Evolutionary conservation across 2,797 vertebrate species (phyloP).

Genomic region (Pipistrellus pipistrellus): DNA sequence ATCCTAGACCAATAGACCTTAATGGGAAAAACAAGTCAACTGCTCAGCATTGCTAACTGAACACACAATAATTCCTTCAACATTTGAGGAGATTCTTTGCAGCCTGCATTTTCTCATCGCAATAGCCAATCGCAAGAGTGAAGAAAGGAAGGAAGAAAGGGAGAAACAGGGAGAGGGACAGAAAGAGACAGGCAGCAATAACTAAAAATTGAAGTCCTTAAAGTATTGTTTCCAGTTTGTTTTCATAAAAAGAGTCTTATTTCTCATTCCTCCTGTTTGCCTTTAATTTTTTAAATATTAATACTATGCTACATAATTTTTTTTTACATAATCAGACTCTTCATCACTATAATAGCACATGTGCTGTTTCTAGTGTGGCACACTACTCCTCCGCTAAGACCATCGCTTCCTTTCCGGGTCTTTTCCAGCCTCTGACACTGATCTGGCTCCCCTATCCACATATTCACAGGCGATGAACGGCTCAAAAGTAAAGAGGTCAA

Average conservation of each 20-base stretch:
- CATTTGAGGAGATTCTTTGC: conserved; percentile 15
- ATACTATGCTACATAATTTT: neutral
- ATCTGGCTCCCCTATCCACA: neutral
- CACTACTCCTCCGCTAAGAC: neutral
- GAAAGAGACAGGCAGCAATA: neutral
- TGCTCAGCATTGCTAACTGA: neutral
- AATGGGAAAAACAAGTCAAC: conserved; percentile 53
- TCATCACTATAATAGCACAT: neutral
- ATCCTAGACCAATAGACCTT: conserved; percentile 65
- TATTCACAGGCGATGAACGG: neutral
- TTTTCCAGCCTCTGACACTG: neutral
- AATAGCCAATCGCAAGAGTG: neutral
- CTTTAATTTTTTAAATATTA: conserved; percentile 26
- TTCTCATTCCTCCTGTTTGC: conserved; percentile 34
- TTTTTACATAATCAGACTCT: neutral
- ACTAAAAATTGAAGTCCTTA: conserved; percentile 15
- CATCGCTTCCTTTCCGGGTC: neutral
- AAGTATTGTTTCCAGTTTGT: neutral
- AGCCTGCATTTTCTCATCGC: conserved; percentile 32
- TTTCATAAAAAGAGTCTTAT: neutral
- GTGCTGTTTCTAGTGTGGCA: neutral
- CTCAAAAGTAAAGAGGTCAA: neutral
- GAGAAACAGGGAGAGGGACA: neutral
- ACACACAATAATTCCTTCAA: conserved; percentile 16
- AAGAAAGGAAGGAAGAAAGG: neutral